phyloP scores from a whole-genome alignment of 35 echinoderm and acorn worm species.

The Chiridota heheva region DNA sequence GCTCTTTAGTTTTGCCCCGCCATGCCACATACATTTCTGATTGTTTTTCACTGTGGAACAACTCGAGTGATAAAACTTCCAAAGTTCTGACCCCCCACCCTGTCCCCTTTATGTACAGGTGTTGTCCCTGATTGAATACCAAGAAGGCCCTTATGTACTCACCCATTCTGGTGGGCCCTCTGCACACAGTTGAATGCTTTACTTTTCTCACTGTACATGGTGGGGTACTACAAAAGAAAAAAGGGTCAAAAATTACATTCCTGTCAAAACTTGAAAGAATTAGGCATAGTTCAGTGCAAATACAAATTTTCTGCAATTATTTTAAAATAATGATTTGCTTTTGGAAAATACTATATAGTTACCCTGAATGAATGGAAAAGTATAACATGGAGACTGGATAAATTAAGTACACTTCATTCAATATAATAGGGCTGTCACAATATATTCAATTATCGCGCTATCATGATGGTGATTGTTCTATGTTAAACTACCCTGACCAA shows the following conservation, averaged over 20 bases:
- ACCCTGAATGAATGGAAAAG: not conserved
- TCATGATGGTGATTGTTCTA: not conserved
- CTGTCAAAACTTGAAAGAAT: not conserved
- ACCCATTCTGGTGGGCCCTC: slow-evolving; percentile 46
- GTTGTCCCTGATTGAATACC: too few relatives aligned
- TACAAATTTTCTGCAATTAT: not conserved
- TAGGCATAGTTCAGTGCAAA: not conserved
- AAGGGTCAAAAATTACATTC: not conserved
- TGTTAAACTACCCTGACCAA: not conserved
- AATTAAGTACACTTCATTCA: not conserved
- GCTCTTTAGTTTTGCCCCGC: too few relatives aligned
- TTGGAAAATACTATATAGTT: not conserved
- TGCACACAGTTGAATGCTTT: slow-evolving; percentile 44
- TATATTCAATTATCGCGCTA: not conserved
- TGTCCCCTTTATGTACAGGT: too few relatives aligned
- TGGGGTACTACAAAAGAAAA: slow-evolving; percentile 23
- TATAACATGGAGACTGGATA: not conserved
- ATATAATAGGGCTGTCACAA: not conserved
- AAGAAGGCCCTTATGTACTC: slow-evolving; percentile 4
- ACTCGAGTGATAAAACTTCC: too few relatives aligned
- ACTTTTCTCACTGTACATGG: slow-evolving; percentile 53
- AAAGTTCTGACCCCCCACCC: too few relatives aligned
- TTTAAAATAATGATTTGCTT: not conserved
- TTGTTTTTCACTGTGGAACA: too few relatives aligned
- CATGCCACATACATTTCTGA: too few relatives aligned